Percentiles rank a stretch among this genome's conserved stretches.
Evolutionary conservation across 2,888 invertebrate genomes (phyloP).

Genomic region (Teleiodes luculella): DNA sequence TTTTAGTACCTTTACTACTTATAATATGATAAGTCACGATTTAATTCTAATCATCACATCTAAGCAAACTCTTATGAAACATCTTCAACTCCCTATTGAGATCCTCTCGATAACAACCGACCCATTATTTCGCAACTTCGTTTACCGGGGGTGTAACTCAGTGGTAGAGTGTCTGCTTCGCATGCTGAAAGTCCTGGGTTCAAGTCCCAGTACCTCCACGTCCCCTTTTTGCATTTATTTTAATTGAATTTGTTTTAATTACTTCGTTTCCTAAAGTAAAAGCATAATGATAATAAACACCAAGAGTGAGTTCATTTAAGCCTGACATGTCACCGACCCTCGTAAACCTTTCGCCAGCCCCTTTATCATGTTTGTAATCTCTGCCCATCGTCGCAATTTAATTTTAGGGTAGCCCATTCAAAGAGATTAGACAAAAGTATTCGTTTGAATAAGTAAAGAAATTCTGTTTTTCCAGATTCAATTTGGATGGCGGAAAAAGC

Average conservation of each 20-base stretch:
- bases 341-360: conserved; percentile 13
- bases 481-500: conserved; percentile 47
- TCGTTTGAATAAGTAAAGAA: background rate
- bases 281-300: too few relatives aligned
- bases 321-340: conserved; percentile 6
- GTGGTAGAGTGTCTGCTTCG: conserved; percentile 76
- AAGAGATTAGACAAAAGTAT: background rate
- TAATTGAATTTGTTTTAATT: background rate
- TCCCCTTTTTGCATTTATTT: background rate
- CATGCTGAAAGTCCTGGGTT: conserved; percentile 83
- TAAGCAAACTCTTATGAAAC: too few relatives aligned
- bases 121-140: background rate
- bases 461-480: conserved; percentile 43
- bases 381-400: background rate
- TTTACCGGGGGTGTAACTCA: conserved; percentile 10
- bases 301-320: conserved; percentile 9
- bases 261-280: too few relatives aligned
- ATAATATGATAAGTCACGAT: too few relatives aligned
- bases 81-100: background rate
- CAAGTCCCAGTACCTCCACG: conserved; percentile 79
- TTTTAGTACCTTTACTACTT: too few relatives aligned
- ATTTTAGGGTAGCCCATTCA: background rate
- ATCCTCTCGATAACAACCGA: background rate
- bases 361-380: conserved; percentile 11
- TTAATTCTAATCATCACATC: too few relatives aligned